phyloP scores from a whole-genome alignment of 1,140 invertebrate species.

The Zophobas atratus region DNA sequence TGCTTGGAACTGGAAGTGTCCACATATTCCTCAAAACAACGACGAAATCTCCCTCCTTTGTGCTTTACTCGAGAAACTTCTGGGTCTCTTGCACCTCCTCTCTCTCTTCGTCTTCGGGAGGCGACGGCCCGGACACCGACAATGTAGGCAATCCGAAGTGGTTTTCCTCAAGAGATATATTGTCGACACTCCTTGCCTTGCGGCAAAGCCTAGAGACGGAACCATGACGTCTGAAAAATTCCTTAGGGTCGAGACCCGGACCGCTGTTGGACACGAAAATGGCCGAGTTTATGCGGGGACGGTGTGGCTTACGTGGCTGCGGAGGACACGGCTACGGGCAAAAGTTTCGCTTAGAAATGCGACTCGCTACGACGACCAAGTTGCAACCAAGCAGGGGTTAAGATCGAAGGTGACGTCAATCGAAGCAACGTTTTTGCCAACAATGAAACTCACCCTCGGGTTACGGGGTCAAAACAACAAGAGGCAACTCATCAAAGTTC shows the following conservation, averaged over 20 bases:
- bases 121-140: conserved; percentile 84
- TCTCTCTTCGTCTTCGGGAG: conserved; percentile 72
- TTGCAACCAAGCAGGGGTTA: not conserved
- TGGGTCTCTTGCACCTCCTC: conserved; percentile 49
- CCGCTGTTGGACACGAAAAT: conserved; percentile 82
- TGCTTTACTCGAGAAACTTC: conserved; percentile 15
- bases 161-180: conserved; percentile 72
- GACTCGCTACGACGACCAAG: not conserved
- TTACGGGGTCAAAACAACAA: too few relatives aligned
- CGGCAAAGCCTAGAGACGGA: conserved; percentile 84
- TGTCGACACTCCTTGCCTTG: conserved; percentile 83
- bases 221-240: conserved; percentile 82
- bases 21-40: not conserved
- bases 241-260: conserved; percentile 81
- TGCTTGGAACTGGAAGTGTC: not conserved
- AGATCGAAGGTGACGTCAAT: too few relatives aligned
- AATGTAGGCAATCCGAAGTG: conserved; percentile 82
- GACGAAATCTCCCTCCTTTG: not conserved
- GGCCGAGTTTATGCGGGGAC: conserved; percentile 83
- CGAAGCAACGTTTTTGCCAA: too few relatives aligned
- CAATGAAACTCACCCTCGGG: too few relatives aligned
- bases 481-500: too few relatives aligned
- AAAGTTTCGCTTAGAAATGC: not conserved
- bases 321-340: conserved; percentile 44
- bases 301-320: conserved; percentile 71